Evolutionary conservation across 2,888 invertebrate species (phyloP), one percentile per base, ranked within the genome.

Genomic region (Cynaeus angustus): DNA sequence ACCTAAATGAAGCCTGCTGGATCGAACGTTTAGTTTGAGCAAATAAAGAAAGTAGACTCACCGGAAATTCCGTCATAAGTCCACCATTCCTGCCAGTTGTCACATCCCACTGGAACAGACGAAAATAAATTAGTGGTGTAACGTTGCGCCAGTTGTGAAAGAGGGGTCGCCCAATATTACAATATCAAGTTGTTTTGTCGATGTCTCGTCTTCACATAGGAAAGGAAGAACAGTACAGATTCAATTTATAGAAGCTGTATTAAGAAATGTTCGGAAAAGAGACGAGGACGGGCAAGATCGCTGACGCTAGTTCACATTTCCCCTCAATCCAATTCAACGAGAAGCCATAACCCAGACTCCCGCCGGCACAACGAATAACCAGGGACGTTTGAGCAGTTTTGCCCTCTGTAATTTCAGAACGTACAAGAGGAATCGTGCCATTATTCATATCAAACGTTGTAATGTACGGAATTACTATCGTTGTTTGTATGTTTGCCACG

Each of bases 1-100:
- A n/a, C n/a, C n/a, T n/a, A n/a, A n/a, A n/a, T n/a, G n/a, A n/a
- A n/a, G n/a, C n/a, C n/a, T n/a, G n/a, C n/a, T n/a, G n/a, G n/a
- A n/a, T n/a, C n/a, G n/a, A n/a, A n/a, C 21, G 4, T 21, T 21
- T 21, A 1, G 21, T 21, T 21, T 21, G 1, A 21, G 7, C 7
- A 1, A 33, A 33, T 33, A 50, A 50, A 28, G 4, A 33, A 46
- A 61, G 8, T 7, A n/a, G 38, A 77, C 82, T 87, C 84, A 93
- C 94, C 94, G 83, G 94, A 94, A 83, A 94, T 94, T 26, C 94
- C 96, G 87, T 96, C 96, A 88, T 96, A 96, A 79, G 95, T 96
- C 96, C 96, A 96, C 96, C 94, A 94, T 87, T 93, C 93, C 83
- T 93, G 93, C 94, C 94, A 94, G 85, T 92, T 93, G 79, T 92